Conservation (phyloP, 2,888 invertebrate species). For the Leucophenga maculata region DNA sequence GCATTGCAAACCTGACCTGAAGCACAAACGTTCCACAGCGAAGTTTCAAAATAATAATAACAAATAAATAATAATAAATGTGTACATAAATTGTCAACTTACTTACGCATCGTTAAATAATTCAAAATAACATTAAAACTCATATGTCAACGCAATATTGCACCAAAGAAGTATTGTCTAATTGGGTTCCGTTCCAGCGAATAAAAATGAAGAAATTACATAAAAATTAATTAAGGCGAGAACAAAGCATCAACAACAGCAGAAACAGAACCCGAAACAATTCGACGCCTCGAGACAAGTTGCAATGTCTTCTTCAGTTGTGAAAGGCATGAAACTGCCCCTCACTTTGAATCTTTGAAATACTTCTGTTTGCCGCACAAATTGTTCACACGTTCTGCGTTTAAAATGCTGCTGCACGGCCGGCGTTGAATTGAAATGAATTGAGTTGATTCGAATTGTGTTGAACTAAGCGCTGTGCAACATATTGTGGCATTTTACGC, state of each 20-base stretch:
- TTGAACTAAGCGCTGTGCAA: constrained; percentile 33
- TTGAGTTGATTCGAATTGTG: too few species aligned
- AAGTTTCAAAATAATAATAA: constrained; percentile 18
- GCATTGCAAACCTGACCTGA: not conserved
- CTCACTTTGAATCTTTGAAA: not conserved
- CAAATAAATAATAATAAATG: constrained; percentile 22
- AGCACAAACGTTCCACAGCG: not conserved
- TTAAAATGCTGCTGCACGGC: not conserved
- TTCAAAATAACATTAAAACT: constrained; percentile 23
- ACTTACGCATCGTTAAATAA: constrained; percentile 49
- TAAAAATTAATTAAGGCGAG: constrained; percentile 30
- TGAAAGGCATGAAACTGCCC: not conserved
- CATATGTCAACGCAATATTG: constrained; percentile 43
- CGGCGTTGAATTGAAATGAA: too few species aligned
- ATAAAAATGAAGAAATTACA: constrained; percentile 53
- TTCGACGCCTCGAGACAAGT: constrained; percentile 47
- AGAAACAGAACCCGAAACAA: constrained; percentile 31
- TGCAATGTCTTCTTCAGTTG: constrained; percentile 52
- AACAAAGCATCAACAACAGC: constrained; percentile 30
- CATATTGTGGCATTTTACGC: constrained; percentile 53
- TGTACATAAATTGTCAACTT: constrained; percentile 53
- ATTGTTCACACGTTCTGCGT: constrained; percentile 58
- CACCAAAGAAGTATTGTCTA: constrained; percentile 53
- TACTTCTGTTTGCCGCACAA: constrained; percentile 27
- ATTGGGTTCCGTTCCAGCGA: too few species aligned